Evolutionary conservation across 2,113 vertebrate species (phyloP), one percentile per base, ranked within the genome.

Genomic region (Gadus macrocephalus): DNA sequence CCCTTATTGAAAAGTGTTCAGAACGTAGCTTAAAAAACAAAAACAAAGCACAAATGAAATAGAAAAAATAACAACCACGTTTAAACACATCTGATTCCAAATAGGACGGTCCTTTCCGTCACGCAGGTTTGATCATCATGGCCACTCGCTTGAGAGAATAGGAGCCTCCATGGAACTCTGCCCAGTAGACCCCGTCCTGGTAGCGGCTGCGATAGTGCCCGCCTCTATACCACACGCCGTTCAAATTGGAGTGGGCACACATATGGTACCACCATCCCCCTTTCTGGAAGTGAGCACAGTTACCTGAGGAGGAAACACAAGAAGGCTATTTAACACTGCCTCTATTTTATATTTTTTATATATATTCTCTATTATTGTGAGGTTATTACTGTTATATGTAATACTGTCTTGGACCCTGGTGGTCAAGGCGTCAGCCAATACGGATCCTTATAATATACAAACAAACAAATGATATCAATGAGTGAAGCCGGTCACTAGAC

Each of bases 181-280:
- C 92, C 95, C 95, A 97, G 89, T 96, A 97, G 64, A 95, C 92
- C 0, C 95, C 95, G 0, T 97, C 95, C 81, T 97, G 95, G 77
- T 93, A 96, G 64, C 93, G 93, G 81, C 93, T 94, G 35, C 94
- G 93, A 67, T 97, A 97, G 76, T 96, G 94, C 9, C 95, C 95
- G 0, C 95, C 95, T 2, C 87, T 88, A 73, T 97, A 95, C 95
- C 95, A 97, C 58, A 97, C 89, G 0, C 95, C 95, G 0, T 97
- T 97, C 67, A 96, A 90, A 81, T 97, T 97, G 66, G 95, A 95
- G 79, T 96, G 95, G 71, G 95, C 95, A 62, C 95, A 97, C 89
- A 93, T 94, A 62, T 96, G 93, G 79, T 96, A 96, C 95, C 95
- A 96, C 95, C 95, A 97, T 69, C 95, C 95, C 16, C 95, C 95